These are phyloP conservation scores for Drosophila sechellia DNA, from an alignment of 1,140 invertebrate genomes.

Conservation along the genomic window DNA sequence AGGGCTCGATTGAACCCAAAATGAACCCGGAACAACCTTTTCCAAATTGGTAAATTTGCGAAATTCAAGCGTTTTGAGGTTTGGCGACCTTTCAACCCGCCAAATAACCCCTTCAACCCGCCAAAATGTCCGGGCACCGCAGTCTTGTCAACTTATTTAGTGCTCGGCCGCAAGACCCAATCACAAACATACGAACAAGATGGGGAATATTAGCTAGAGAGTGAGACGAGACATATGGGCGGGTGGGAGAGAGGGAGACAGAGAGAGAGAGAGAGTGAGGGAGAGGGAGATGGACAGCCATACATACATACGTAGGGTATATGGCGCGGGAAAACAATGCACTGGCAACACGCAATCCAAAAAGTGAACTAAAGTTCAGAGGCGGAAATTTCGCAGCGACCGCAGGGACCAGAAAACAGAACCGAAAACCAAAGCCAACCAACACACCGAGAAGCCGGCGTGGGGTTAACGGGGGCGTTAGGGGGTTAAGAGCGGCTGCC, in stretches of 20 bases:
- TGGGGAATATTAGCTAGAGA: neutral
- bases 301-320: neutral
- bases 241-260: neutral
- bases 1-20: conserved; percentile 18
- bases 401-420: conserved; percentile 58
- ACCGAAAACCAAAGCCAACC: conserved; percentile 36
- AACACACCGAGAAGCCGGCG: conserved; percentile 6
- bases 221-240: neutral
- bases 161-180: conserved; percentile 46
- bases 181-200: conserved; percentile 18
- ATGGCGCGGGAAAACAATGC: conserved; percentile 49
- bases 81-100: conserved; percentile 22
- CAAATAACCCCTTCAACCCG: neutral
- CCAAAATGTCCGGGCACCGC: conserved; percentile 35
- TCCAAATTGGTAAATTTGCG: conserved; percentile 38
- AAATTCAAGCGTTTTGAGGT: conserved; percentile 45
- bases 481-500: conserved; percentile 15
- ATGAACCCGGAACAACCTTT: conserved; percentile 5
- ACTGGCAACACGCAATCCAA: conserved; percentile 47
- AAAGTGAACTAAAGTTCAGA: conserved; percentile 48
- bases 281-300: neutral
- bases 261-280: neutral
- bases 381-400: conserved; percentile 53
- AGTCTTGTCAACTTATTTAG: conserved; percentile 56
- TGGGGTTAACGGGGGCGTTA: neutral